A percentile compares a stretch with the other conserved stretches of the same genome.
phyloP scores from a whole-genome alignment of 2,113 vertebrate species.

The Bubalus kerabau region DNA sequence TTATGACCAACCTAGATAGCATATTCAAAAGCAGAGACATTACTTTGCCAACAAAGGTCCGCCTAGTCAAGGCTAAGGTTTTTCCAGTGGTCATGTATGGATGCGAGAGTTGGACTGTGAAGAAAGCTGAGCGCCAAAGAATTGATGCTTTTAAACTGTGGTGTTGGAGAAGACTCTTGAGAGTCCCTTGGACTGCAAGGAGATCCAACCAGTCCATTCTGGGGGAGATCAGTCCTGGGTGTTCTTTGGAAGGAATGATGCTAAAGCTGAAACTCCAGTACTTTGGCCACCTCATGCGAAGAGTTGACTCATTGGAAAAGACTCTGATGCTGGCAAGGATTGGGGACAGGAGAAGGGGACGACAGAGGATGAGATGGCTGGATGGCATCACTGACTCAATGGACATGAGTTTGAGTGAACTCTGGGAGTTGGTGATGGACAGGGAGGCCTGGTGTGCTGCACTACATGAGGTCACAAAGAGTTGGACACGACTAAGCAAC shows the following conservation, averaged over 20 bases:
- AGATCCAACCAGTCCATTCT: not conserved
- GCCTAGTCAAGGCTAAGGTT: no score
- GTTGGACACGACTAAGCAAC: not conserved
- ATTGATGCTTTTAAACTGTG: not conserved
- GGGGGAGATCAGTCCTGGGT: not conserved
- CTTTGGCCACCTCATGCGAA: no score
- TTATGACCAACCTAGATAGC: no score
- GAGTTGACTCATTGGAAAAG: not conserved
- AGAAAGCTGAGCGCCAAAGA: no score
- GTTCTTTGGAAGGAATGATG: not conserved
- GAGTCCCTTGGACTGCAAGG: not conserved
- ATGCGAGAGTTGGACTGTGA: no score
- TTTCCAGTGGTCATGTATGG: no score
- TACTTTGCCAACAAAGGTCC: no score
- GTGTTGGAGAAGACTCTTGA: not conserved
- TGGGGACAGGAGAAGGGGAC: not conserved
- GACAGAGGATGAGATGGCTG: not conserved
- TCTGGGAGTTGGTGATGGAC: not conserved
- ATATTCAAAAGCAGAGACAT: no score
- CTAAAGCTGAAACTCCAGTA: not conserved
- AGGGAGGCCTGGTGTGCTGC: not conserved
- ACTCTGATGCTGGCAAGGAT: not conserved
- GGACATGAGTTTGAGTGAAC: not conserved
- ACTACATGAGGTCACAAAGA: not conserved
- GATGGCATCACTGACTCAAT: not conserved